Base-by-base conservation (phyloP, 2,888 invertebrate genomes). In the Alitta virens region DNA sequence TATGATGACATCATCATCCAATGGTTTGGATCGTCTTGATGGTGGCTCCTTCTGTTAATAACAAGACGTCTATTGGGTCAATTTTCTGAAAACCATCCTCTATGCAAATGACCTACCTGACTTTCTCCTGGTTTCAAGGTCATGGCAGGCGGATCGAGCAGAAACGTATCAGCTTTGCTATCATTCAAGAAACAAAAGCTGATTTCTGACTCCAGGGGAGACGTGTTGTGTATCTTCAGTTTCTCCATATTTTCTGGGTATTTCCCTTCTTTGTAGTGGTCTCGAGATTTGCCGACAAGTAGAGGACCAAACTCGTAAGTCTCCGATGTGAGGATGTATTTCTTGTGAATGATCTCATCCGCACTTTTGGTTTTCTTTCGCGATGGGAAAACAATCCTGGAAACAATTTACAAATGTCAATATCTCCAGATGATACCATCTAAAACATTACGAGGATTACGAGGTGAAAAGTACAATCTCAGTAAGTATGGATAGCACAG, bases 301-400 rank as follows among this genome's bases (percentile, higher is more conserved):
- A 83, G 70, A 2, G 83, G 82, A 16, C 83, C 83, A 76, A 83
- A 83, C 64, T 82, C 81, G 71, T 78, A 83, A 1, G 70, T 73
- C 59, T 82, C 81, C 14, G 74, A 71, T 18, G 75, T 68, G 16
- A 81, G 68, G 26, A 82, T 74, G 66, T 78, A 83, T 63, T 80
- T 81, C 71, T 82, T 82, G 66, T 78, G 73, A 2, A 81, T 74
- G 60, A 82, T 81, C 65, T 82, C 82, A 65, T 79, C 76, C 3
- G 64, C 23, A 43, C 75, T 74, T 63, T 75, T 76, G 51, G 63
- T 76, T 75, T 81, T 82, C 71, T 79, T 79, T 27, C 81, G 74
- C 52, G 75, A 75, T n/a, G 76, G 75, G 67, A 82, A 83, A 7
- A 82, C 80, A 68, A 81, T 75, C 64, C 82, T 82, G 69, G 2